A percentile compares a stretch with the other conserved stretches of the same genome.
These are phyloP conservation scores for Xyrauchen texanus DNA, from an alignment of 2,113 vertebrate genomes.

Conservation along the genomic window DNA sequence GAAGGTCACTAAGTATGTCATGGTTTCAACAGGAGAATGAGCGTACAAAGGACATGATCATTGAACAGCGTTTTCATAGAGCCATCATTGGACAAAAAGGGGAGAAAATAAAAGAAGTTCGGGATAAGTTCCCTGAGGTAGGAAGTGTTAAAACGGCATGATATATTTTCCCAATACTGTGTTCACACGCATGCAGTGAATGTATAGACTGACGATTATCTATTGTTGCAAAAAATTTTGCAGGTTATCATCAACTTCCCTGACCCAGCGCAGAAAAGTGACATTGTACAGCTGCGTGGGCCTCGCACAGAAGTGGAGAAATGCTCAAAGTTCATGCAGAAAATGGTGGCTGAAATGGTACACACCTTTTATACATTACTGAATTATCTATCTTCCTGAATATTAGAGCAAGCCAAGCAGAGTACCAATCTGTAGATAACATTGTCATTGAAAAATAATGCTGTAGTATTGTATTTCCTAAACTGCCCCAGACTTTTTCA, in stretches of 20 bases:
- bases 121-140: constrained; percentile 97
- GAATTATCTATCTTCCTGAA: too few relatives aligned
- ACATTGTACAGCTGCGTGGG: constrained; percentile 95
- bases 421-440: too few relatives aligned
- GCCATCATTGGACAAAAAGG: constrained; percentile 99
- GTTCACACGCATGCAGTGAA: too few relatives aligned
- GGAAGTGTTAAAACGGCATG: not conserved
- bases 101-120: constrained; percentile 94
- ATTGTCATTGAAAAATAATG: too few relatives aligned
- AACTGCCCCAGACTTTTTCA: too few relatives aligned
- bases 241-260: constrained; percentile 99
- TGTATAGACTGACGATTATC: not conserved
- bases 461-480: too few relatives aligned
- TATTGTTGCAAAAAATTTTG: too few relatives aligned
- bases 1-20: constrained; percentile 4
- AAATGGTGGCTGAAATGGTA: constrained; percentile 97
- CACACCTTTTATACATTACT: not conserved
- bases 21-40: constrained; percentile 86
- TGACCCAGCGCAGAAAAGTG: constrained; percentile 93
- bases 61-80: constrained; percentile 97
- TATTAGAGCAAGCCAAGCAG: too few relatives aligned
- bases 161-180: too few relatives aligned
- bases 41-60: constrained; percentile 98
- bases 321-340: constrained; percentile 96
- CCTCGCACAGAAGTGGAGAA: constrained; percentile 97